A percentile compares a stretch with the other conserved stretches of the same genome.
phyloP scores from a whole-genome alignment of 2,113 vertebrate genomes.

The Tringa solitaria region DNA sequence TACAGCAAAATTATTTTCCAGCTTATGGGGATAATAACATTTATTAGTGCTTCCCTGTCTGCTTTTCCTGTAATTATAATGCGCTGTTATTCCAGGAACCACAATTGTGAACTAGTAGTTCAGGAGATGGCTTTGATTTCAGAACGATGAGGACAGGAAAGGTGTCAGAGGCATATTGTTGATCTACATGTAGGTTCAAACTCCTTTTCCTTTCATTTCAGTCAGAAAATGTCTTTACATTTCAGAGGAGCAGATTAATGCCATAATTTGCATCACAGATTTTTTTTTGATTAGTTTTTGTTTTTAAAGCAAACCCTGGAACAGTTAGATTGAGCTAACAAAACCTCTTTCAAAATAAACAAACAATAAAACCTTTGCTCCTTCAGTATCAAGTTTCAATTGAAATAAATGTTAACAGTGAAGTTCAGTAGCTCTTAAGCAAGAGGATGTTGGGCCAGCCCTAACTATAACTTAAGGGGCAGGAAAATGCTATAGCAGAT shows the following conservation, averaged over 20 bases:
- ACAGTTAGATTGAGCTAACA: not conserved
- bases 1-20: not conserved
- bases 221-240: not conserved
- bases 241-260: not conserved
- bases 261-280: not conserved
- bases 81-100: slow-evolving; percentile 25
- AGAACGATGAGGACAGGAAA: slow-evolving; percentile 6
- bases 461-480: not conserved
- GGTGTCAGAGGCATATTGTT: not conserved
- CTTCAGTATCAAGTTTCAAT: not conserved
- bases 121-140: slow-evolving; percentile 25
- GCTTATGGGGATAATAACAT: slow-evolving; percentile 6
- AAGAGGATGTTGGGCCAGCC: not conserved
- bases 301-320: not conserved
- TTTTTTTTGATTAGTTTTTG: not conserved
- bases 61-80: slow-evolving; percentile 36
- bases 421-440: not conserved
- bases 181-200: not conserved
- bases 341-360: slow-evolving; percentile 18
- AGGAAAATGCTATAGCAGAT: not conserved
- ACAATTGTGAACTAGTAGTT: not conserved
- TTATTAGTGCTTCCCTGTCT: not conserved
- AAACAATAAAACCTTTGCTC: slow-evolving; percentile 31
- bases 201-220: not conserved
- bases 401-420: not conserved